A percentile compares a stretch with the other conserved stretches of the same genome.
Evolutionary conservation across 2,888 invertebrate species (phyloP).

Genomic region (Caprella mutica): DNA sequence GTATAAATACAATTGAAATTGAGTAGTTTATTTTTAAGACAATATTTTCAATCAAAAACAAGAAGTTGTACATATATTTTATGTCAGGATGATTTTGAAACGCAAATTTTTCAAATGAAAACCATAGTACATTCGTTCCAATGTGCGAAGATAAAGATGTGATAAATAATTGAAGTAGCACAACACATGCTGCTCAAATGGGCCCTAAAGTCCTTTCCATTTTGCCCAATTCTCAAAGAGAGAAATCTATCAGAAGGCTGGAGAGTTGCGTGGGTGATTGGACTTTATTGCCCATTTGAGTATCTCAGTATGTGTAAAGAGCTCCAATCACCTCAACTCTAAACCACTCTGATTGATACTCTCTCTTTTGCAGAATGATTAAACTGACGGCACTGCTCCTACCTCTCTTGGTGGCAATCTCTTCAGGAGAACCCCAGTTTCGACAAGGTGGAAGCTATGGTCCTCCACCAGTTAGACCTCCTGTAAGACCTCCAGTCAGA

Average conservation of each 20-base stretch:
- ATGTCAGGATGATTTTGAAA: too few species aligned
- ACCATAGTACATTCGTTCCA: too few species aligned
- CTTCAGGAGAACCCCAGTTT: conserved; percentile 12
- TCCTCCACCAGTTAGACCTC: neutral
- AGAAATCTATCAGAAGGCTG: conserved; percentile 7
- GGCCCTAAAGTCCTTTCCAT: conserved; percentile 15
- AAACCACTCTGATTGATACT: conserved; percentile 10
- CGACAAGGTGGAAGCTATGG: conserved; percentile 6
- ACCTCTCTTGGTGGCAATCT: neutral
- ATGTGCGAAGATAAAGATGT: too few species aligned
- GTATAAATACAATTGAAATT: too few species aligned
- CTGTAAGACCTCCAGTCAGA: neutral
- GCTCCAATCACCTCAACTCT: conserved; percentile 16
- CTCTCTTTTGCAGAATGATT: conserved; percentile 13
- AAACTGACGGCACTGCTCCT: neutral
- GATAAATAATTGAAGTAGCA: too few species aligned
- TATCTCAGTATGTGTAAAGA: neutral
- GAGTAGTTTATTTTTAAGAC: too few species aligned
- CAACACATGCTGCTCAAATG: too few species aligned
- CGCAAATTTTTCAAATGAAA: too few species aligned
- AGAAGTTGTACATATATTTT: too few species aligned
- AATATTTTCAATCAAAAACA: too few species aligned
- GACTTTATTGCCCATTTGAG: conserved; percentile 17
- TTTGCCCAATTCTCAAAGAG: conserved; percentile 10
- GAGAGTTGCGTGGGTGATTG: conserved; percentile 12